Conservation (phyloP, 2,888 invertebrate species). For the Athalia cordata region DNA sequence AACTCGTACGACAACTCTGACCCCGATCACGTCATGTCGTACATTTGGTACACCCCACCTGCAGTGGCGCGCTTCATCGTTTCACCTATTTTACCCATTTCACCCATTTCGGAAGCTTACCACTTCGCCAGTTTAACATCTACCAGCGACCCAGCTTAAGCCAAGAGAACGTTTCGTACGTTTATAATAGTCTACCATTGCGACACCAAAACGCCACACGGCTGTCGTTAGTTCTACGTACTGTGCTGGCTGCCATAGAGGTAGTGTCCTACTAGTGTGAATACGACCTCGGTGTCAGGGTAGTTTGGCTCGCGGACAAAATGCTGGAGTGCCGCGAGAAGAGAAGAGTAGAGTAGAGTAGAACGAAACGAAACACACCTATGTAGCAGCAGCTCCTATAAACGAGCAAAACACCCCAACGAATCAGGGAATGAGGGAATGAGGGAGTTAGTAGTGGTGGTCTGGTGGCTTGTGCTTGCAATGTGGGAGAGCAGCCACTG, state of each 20-base stretch:
- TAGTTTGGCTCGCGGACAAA: conserved; percentile 48
- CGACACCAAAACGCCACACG: not conserved
- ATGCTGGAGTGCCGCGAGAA: conserved; percentile 40
- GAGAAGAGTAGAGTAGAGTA: conserved; percentile 42
- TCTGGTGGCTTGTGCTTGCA: conserved; percentile 19
- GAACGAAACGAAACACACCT: not conserved
- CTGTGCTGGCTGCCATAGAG: not conserved
- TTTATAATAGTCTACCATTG: conserved; percentile 33
- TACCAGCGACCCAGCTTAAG: not conserved
- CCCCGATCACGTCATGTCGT: conserved; percentile 4
- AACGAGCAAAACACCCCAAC: conserved; percentile 27
- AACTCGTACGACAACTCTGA: conserved; percentile 20
- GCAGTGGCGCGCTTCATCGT: not conserved
- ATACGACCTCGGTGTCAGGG: conserved; percentile 35
- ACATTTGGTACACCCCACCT: no score
- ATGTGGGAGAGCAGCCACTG: conserved; percentile 49
- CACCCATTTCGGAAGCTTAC: conserved; percentile 16
- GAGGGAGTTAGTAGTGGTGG: not conserved
- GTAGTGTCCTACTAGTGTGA: conserved; percentile 19
- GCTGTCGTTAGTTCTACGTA: not conserved
- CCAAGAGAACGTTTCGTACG: conserved; percentile 23
- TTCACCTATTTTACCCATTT: not conserved
- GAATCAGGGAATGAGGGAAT: not conserved
- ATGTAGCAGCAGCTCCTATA: not conserved
- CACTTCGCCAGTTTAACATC: conserved; percentile 26